Evolutionary conservation across 2,113 vertebrate species (phyloP), one percentile per base, ranked within the genome.

Genomic region (Rattus rattus): DNA sequence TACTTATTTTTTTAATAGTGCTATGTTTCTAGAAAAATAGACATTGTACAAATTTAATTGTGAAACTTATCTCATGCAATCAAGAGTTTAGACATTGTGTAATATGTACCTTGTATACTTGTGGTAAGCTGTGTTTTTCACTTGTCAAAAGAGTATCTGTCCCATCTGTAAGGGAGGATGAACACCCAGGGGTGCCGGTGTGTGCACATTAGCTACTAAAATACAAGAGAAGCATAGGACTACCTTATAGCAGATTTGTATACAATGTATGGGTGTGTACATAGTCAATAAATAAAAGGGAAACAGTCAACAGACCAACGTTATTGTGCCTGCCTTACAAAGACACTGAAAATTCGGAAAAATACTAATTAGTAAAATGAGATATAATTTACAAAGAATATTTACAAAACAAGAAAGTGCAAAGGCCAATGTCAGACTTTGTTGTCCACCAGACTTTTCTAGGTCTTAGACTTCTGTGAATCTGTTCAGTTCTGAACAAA

Each of bases 1-100:
- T 86, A 83, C 65, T 11, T 76, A 63, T 49, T n/a, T 94, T 12
- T 92, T 92, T 92, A 98, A 61, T 93, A 94, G 89, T 92, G 96
- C 65, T 85, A 94, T 81, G 95, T 87, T 96, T 96, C 96, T 96
- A 98, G 77, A 98, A 97, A 97, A 97, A 95, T 0, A 94, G 86
- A 33, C 39, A 84, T 97, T 47, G 88, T 52, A 88, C 56, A 97
- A 96, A 73, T 76, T 3, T 84, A 79, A 79, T 72, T 86, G 59
- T 94, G 96, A 96, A 92, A 43, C 80, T 96, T 75, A 86, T 86
- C 30, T 80, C 93, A 10, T 92, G 52, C 52, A 70, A 87, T 54
- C 81, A 63, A 67, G 36, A 87, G 80, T 79, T 97, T 86, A 91
- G 79, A 92, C 84, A 94, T 87, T 43, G n/a, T 88, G 13, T 63